A percentile compares a stretch with the other conserved stretches of the same genome.
These are phyloP conservation scores for Saxidomus purpurata DNA, from an alignment of 1,140 invertebrate species.

Conservation along the genomic window DNA sequence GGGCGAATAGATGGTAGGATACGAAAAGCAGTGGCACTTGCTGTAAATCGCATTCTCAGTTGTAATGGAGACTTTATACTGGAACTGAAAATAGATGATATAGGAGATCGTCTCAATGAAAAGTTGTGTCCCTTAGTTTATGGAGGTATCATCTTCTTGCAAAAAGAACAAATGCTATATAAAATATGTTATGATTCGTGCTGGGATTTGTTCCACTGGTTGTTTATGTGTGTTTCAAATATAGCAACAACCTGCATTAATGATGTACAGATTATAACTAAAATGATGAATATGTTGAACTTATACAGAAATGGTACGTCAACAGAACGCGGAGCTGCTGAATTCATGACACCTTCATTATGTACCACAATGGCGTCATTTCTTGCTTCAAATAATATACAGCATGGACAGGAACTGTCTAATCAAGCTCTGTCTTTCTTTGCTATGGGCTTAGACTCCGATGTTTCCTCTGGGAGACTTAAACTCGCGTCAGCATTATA, in stretches of 20 bases:
- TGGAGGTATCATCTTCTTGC: too few relatives aligned
- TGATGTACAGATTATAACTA: background rate
- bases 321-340: background rate
- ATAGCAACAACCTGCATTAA: background rate
- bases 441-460: background rate
- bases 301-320: background rate
- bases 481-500: background rate
- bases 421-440: background rate
- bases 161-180: background rate
- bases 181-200: background rate
- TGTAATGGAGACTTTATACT: too few relatives aligned
- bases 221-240: background rate
- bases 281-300: background rate
- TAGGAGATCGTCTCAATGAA: too few relatives aligned
- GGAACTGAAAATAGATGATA: too few relatives aligned
- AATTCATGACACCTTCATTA: background rate
- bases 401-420: background rate
- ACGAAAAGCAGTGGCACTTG: background rate
- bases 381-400: background rate
- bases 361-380: background rate
- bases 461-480: background rate
- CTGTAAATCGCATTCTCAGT: background rate
- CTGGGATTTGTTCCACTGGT: background rate
- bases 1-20: background rate
- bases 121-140: too few relatives aligned